Evolutionary conservation across 2,113 vertebrate genomes (phyloP), one percentile per base, ranked within the genome.

Genomic region (Platichthys flesus): DNA sequence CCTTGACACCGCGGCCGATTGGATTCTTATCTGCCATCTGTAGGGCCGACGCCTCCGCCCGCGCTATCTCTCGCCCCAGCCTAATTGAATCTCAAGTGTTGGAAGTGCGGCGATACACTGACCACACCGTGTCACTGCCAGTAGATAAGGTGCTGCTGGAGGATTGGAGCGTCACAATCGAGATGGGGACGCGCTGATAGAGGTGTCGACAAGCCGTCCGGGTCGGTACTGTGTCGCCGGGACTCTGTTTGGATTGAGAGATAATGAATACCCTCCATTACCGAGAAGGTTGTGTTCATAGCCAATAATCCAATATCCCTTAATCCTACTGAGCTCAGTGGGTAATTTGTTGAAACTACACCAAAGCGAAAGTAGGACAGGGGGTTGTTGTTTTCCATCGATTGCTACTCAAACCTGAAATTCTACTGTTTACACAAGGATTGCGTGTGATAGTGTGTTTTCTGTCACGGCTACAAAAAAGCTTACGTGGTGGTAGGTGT

Each of bases 61-160:
- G 63, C 28, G 81, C 85, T 88, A 87, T 91, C 90, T 83, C 85
- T 65, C 74, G 26, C 78, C 70, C 40, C 81, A 79, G 89, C 76
- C 86, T 93, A 93, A 93, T 93, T 91, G 90, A 93, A 93, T 93
- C 90, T 86, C 81, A 77, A 86, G 85, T 82, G 91, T 88, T 90
- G 86, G 91, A 72, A 88, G 88, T 84, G 88, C 74, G 64, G 81
- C 61, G 92, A 90, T 90, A 88, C 86, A 85, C 85, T 72, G 83
- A 81, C 89, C 90, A 84, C 86, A 3, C 55, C 56, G 78, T 90
- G 90, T 89, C 90, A 88, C 80, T 57, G 90, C 83, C 89, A 78
- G 68, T 47, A 88, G 91, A 93, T 93, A 92, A 92, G 88, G 71
- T 57, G 80, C 79, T 71, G 78, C 3, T 61, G 69, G 76, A 78